Evolutionary conservation across 2,113 vertebrate species (phyloP), one percentile per base, ranked within the genome.

Genomic region (Rhinoptilus africanus): DNA sequence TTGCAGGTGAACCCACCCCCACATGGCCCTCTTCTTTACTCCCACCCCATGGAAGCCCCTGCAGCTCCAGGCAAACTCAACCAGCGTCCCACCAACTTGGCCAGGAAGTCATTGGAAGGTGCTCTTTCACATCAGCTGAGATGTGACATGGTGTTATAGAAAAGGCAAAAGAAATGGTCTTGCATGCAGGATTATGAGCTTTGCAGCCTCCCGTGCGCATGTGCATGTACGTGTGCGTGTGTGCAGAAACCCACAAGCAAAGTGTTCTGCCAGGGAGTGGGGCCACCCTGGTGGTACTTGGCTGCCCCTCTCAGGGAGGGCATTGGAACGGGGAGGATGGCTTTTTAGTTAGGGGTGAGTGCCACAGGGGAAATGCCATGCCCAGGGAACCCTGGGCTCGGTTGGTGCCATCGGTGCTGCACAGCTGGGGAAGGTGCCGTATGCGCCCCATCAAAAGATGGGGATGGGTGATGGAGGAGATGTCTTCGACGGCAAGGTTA

Each of bases 191-290:
- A 12, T 41, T 54, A 30, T 4, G n/a, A 85, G 37, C 14, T 88
- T 43, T 79, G 77, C 63, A 69, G 16, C 39, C 28, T 84, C 17
- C 72, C 27, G 15, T 18, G 60, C 35, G 60, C 18, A 37, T 5
- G 9, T 30, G 23, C 12, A 3, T 10, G 4, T 8, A 12, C 1
- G 3, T 0, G 3, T 0, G 32, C 27, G 21, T 12, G 32, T 12
- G 37, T 4, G 5, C 30, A 60, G 59, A 85, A 91, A 39, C 41
- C n/a, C 62, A 30, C 0, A 3, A 41, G 32, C 51, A 45, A 85
- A 37, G 37, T 54, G 15, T 1, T 7, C 45, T 53, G 41, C 19
- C 0, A 0, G 43, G n/a, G 20, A 83, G 50, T 0, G 1, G 27
- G 64, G 37, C 54, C 22, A 27, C 23, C 22, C 14, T 0, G 0